Conservation (phyloP, 2,113 vertebrate species). For the Carettochelys insculpta region DNA sequence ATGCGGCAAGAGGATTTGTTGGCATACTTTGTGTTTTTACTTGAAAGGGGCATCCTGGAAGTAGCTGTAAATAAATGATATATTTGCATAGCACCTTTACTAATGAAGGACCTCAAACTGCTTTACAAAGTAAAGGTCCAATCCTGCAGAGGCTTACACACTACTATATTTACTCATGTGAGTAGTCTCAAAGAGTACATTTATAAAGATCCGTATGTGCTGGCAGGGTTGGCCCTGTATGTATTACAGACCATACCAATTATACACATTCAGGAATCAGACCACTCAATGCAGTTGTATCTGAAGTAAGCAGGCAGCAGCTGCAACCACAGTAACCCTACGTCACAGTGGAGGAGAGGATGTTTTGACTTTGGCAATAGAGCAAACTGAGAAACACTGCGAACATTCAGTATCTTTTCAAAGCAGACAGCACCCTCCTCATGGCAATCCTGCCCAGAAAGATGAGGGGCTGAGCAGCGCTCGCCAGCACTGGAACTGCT, state of each 20-base stretch:
- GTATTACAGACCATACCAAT: neutral
- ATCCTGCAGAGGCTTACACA: neutral
- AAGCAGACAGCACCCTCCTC: neutral
- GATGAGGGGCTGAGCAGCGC: neutral
- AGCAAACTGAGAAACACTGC: neutral
- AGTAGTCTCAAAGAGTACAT: neutral
- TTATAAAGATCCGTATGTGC: neutral
- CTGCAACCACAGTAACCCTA: neutral
- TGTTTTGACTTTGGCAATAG: neutral
- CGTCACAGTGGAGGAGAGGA: neutral
- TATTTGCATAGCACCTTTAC: neutral
- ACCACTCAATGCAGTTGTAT: neutral
- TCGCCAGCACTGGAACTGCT: neutral
- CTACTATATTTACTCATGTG: fast-evolving
- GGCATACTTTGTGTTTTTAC: neutral
- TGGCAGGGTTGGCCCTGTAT: neutral
- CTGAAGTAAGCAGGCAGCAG: neutral
- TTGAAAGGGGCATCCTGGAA: neutral
- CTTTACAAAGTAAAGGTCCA: neutral
- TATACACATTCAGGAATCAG: neutral
- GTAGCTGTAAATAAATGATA: neutral
- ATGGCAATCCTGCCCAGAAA: neutral
- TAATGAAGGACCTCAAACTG: neutral
- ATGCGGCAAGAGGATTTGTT: neutral
- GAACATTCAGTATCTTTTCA: neutral